A percentile compares a stretch with the other conserved stretches of the same genome.
These are phyloP conservation scores for Philaethria dido DNA, from an alignment of 2,888 invertebrate genomes.

Conservation along the genomic window DNA sequence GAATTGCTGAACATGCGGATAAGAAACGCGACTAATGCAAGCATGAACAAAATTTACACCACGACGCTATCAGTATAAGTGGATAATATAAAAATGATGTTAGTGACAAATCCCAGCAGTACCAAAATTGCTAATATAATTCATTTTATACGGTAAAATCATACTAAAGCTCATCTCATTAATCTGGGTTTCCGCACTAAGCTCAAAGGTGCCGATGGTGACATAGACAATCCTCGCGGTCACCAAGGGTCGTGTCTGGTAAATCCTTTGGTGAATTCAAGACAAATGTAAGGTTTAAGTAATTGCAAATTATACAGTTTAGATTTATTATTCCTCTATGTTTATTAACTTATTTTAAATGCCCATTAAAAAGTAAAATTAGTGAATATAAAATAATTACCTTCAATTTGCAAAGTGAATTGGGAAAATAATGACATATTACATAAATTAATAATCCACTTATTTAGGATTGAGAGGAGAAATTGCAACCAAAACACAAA, in stretches of 20 bases:
- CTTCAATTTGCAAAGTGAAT: neutral
- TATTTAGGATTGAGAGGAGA: constrained; percentile 26
- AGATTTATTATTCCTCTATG: neutral
- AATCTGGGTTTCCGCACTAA: constrained; percentile 79
- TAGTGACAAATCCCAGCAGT: neutral
- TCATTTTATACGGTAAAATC: constrained; percentile 43
- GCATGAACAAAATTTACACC: neutral
- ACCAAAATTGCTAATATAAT: constrained; percentile 10
- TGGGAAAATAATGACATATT: neutral
- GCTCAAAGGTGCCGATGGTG: constrained; percentile 77
- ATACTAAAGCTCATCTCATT: constrained; percentile 63
- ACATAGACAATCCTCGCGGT: constrained; percentile 70
- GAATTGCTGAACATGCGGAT: neutral
- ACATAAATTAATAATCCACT: constrained; percentile 3
- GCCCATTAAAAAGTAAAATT: neutral
- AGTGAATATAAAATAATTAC: too few species aligned
- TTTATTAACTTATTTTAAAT: neutral
- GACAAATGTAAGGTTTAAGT: constrained; percentile 47
- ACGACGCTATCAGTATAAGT: neutral
- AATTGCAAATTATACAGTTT: constrained; percentile 9
- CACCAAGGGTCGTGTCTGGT: constrained; percentile 57
- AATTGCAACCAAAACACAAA: constrained; percentile 45
- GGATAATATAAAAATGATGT: too few species aligned
- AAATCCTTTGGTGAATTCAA: constrained; percentile 74
- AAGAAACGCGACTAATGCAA: too few species aligned